These are phyloP conservation scores for Lottia gigantea DNA, from an alignment of 2,888 invertebrate species.

Conservation along the genomic window DNA sequence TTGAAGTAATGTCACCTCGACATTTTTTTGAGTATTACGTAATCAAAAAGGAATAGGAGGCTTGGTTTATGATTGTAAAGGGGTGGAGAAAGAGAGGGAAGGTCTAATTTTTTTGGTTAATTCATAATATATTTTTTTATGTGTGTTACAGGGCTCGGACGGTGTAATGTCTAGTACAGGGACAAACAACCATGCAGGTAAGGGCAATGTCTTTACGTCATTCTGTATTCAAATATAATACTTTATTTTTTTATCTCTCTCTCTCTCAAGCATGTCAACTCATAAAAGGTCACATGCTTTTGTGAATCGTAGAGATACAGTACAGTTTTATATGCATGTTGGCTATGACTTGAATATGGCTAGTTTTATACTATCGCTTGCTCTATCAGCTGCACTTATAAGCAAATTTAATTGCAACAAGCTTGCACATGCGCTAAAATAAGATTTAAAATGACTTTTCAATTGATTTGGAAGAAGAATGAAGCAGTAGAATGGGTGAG, in stretches of 20 bases:
- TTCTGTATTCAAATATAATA: neutral
- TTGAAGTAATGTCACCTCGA: neutral
- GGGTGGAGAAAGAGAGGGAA: neutral
- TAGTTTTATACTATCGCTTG: too few relatives aligned
- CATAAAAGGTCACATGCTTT: constrained; percentile 10
- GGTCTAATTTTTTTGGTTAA: neutral
- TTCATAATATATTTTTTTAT: neutral
- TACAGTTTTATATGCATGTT: too few relatives aligned
- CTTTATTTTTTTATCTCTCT: neutral
- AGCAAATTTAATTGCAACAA: constrained; percentile 8
- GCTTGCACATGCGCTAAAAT: constrained; percentile 10
- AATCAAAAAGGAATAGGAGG: neutral
- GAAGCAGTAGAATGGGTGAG: constrained; percentile 6
- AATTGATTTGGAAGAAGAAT: constrained; percentile 8
- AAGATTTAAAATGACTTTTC: constrained; percentile 9
- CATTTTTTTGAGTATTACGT: constrained; percentile 11
- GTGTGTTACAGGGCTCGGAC: neutral
- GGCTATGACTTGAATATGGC: too few relatives aligned
- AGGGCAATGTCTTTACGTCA: constrained; percentile 7
- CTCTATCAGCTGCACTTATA: neutral
- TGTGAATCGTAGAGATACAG: neutral
- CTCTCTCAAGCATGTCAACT: neutral
- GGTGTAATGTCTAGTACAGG: neutral
- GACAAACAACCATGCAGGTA: neutral
- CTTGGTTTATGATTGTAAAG: neutral